Evolutionary conservation across 2,888 invertebrate genomes (phyloP).

Genomic region (Lasioglossum morio): DNA sequence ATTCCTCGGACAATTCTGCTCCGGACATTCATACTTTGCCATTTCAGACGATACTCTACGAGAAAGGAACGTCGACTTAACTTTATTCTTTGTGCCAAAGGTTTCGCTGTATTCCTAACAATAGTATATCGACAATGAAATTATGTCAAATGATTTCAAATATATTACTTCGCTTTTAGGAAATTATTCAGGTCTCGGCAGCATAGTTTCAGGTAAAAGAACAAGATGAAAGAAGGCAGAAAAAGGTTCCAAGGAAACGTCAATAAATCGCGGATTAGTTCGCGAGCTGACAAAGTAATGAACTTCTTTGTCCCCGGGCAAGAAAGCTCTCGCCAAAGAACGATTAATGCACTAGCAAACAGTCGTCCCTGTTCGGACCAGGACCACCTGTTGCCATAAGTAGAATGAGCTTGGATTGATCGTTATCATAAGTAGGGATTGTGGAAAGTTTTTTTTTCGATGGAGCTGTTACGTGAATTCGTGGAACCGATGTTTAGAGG

Average conservation of each 20-base stretch:
- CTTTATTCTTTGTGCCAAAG: not conserved
- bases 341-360: not conserved
- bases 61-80: not conserved
- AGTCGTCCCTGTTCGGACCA: not conserved
- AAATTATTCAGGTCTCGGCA: too few relatives aligned
- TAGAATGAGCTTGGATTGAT: not conserved
- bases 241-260: not conserved
- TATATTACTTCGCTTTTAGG: too few relatives aligned
- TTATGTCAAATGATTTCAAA: too few relatives aligned
- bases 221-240: too few relatives aligned
- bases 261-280: not conserved
- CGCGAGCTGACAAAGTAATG: not conserved
- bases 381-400: not conserved
- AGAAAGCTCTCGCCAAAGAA: not conserved
- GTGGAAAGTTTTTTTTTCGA: not conserved
- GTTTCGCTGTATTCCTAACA: not conserved
- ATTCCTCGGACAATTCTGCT: not conserved
- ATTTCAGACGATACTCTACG: not conserved
- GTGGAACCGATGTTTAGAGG: not conserved
- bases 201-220: too few relatives aligned
- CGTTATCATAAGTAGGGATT: not conserved
- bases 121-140: too few relatives aligned
- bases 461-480: constrained; percentile 9
- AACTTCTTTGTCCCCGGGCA: not conserved
- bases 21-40: not conserved